Evolutionary conservation across 2,797 vertebrate species (phyloP).

Genomic region (Rhodeus uyekii): DNA sequence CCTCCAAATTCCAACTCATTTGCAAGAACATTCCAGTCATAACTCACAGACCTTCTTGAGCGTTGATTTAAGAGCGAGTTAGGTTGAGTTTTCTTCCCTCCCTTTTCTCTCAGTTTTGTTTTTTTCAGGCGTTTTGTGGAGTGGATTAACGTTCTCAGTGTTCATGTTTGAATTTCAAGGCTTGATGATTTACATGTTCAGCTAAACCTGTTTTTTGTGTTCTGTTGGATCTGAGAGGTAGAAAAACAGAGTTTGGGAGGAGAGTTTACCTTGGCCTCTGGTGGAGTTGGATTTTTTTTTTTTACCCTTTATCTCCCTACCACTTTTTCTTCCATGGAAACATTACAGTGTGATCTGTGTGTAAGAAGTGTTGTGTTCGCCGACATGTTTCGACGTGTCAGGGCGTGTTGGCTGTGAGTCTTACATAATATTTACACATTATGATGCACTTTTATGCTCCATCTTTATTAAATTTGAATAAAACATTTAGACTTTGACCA

Average conservation of each 20-base stretch:
- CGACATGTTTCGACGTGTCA: conserved; percentile 44
- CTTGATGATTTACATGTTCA: conserved; percentile 30
- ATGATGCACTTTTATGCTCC: conserved; percentile 22
- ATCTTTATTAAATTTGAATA: conserved; percentile 19
- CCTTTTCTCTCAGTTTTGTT: background rate
- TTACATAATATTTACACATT: background rate
- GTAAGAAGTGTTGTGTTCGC: background rate
- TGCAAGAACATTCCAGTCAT: background rate
- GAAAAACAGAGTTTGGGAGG: background rate
- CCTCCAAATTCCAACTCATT: background rate
- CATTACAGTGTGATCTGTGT: background rate
- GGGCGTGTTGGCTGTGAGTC: conserved; percentile 24
- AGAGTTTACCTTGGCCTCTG: background rate
- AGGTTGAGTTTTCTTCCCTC: background rate
- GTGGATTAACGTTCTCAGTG: background rate
- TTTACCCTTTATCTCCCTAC: background rate
- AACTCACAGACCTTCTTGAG: background rate
- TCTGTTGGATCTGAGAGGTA: background rate
- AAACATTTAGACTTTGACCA: conserved; percentile 16
- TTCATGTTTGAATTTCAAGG: conserved; percentile 12
- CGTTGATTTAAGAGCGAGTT: background rate
- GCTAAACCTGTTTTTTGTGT: conserved; percentile 26
- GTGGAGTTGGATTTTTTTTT: background rate
- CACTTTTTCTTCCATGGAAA: background rate
- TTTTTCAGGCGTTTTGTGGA: background rate